These are phyloP conservation scores for Caenorhabditis auriculariae DNA, from an alignment of 2,888 invertebrate species.

Conservation along the genomic window DNA sequence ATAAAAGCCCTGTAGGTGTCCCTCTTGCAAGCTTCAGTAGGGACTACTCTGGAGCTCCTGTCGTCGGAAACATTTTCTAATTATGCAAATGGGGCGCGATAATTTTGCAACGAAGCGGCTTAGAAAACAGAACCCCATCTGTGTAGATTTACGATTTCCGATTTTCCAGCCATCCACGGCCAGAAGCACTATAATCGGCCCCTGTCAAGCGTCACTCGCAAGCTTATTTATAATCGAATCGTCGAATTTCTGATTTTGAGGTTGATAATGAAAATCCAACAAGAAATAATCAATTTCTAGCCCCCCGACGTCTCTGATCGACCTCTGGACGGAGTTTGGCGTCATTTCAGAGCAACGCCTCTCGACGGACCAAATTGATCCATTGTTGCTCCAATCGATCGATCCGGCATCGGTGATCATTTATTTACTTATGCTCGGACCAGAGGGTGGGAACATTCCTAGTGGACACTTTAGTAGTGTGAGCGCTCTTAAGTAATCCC, in stretches of 20 bases:
- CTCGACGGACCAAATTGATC: conserved; percentile 40
- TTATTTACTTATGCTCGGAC: too few relatives aligned
- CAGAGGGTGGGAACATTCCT: too few relatives aligned
- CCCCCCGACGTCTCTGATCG: conserved; percentile 52
- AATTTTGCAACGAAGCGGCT: background rate
- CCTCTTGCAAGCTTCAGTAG: too few relatives aligned
- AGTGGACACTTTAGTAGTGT: too few relatives aligned
- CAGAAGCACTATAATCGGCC: conserved; percentile 45
- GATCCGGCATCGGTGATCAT: conserved; percentile 38
- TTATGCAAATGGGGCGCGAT: background rate
- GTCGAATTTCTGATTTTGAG: conserved; percentile 25
- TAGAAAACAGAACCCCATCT: conserved; percentile 1
- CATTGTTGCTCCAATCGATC: conserved; percentile 36
- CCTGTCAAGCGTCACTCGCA: conserved; percentile 18
- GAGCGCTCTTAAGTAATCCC: too few relatives aligned
- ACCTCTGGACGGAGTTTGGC: conserved; percentile 61
- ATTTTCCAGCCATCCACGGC: conserved; percentile 39
- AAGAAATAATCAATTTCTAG: conserved; percentile 12
- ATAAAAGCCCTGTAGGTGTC: too few relatives aligned
- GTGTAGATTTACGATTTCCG: too few relatives aligned
- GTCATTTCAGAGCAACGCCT: conserved; percentile 45
- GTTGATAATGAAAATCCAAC: background rate
- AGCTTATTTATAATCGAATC: conserved; percentile 32
- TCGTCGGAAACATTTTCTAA: too few relatives aligned
- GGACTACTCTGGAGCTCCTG: too few relatives aligned